Conservation (phyloP, 2,797 vertebrate species). For the Tenualosa ilisha region DNA sequence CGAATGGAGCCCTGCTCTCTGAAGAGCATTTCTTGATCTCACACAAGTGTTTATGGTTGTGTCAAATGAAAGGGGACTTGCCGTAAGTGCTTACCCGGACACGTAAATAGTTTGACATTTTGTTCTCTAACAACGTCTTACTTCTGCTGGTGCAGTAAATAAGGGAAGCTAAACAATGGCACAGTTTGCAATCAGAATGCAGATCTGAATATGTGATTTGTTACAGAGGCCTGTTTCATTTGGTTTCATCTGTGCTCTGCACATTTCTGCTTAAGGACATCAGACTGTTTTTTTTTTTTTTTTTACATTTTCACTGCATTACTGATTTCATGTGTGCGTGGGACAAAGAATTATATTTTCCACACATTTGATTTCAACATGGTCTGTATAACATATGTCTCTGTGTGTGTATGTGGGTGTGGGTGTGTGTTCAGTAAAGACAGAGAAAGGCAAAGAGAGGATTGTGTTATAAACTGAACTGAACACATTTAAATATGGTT, state of each 20-base stretch:
- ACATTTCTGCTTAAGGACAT: conserved; percentile 43
- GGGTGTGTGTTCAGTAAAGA: conserved; percentile 48
- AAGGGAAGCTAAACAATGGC: conserved; percentile 72
- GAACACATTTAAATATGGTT: background rate
- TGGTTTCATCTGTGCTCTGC: conserved; percentile 56
- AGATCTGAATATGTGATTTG: conserved; percentile 70
- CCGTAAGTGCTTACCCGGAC: conserved; percentile 78
- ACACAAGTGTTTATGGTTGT: conserved; percentile 72
- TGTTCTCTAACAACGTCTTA: conserved; percentile 74
- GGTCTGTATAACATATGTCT: conserved; percentile 44
- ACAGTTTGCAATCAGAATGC: conserved; percentile 66
- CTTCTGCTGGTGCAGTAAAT: conserved; percentile 67
- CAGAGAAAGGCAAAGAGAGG: conserved; percentile 23
- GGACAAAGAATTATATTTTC: background rate
- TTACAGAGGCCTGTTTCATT: conserved; percentile 55
- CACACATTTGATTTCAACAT: conserved; percentile 57
- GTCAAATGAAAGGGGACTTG: conserved; percentile 73
- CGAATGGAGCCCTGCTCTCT: conserved; percentile 64
- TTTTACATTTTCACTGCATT: conserved; percentile 27
- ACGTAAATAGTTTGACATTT: conserved; percentile 82
- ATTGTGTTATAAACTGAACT: conserved; percentile 43
- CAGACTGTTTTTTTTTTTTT: conserved; percentile 30
- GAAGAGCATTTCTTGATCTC: conserved; percentile 77
- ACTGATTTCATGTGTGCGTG: conserved; percentile 9
- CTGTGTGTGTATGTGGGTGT: conserved; percentile 31